Conservation (phyloP, 2,797 vertebrate species). For the Anomalospiza imberbis region DNA sequence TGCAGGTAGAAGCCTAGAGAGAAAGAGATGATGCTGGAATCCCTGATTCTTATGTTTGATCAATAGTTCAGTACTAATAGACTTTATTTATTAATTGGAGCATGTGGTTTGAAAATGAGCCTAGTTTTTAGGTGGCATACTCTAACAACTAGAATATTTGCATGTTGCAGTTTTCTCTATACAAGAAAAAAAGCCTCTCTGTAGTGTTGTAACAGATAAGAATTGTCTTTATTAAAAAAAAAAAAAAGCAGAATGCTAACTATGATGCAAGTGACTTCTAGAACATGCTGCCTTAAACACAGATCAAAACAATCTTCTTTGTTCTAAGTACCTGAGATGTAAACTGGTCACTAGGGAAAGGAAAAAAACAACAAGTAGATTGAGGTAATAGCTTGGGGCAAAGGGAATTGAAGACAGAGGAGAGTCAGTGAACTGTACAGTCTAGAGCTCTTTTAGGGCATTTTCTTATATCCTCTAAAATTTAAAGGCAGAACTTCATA, state of each 20-base stretch:
- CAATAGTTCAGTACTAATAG: constrained; percentile 51
- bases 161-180: neutral
- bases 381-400: constrained; percentile 34
- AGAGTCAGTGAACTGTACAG: neutral
- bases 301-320: constrained; percentile 17
- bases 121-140: neutral
- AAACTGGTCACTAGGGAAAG: neutral
- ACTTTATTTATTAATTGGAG: constrained; percentile 41
- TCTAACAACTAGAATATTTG: constrained; percentile 3
- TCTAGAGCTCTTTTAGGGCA: neutral
- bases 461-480: neutral
- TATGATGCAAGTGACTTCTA: neutral
- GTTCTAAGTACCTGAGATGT: constrained; percentile 16
- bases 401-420: constrained; percentile 17
- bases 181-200: neutral
- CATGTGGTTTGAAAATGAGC: constrained; percentile 32
- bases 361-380: neutral
- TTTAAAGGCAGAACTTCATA: neutral
- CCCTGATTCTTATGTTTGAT: constrained; percentile 33
- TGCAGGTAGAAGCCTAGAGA: constrained; percentile 17
- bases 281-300: constrained; percentile 23
- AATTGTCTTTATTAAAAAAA: neutral
- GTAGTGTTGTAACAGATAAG: neutral
- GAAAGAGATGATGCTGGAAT: neutral
- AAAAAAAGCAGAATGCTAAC: neutral